Evolutionary conservation across 2,888 invertebrate species (phyloP), one percentile per base, ranked within the genome.

Genomic region (Dasysyrphus tricinctus): DNA sequence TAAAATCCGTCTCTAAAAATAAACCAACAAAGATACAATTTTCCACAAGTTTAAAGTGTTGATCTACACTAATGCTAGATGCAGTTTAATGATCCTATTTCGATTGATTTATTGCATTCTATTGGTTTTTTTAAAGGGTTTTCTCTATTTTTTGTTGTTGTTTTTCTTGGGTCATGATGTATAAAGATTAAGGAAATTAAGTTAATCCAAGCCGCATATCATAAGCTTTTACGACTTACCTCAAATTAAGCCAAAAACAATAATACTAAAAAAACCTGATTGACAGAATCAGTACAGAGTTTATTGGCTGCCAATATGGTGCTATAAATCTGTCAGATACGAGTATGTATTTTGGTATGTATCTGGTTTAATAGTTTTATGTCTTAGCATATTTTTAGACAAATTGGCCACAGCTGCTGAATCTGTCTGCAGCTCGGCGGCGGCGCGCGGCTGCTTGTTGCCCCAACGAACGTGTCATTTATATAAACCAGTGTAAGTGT

Each of bases 71-170:
- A 77, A 80, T 80, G 84, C 65, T 51, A 54, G 32, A 79, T 57
- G 47, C 47, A 61, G 24, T 69, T 80, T 80, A 69, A 57, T 73
- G 67, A 59, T 73, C 77, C 67, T 42, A 56, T 73, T 85, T 77
- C 67, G 67, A 80, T 63, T 80, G 84, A 85, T 85, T 85, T 85
- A 85, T 80, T 51, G 42, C 74, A 67, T n/a, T 54, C 19, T 34
- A 67, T 65, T 65, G 63, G 49, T 49, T 14, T 24, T 69, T 54
- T 54, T 29, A 69, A 54, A 54, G 69, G 54, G 39, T 51, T 16
- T 11, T n/a, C n/a, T n/a, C n/a, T n/a, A n/a, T n/a, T 6, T 34
- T 19, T 37, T 32, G 2, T 51, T 19, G 4, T 14, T 14, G 24
- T 37, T 32, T 1, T 51, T 16, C 11, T 39, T 14, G n/a, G 51